These are phyloP conservation scores for Orthosia cruda DNA, from an alignment of 2,888 invertebrate species.

Conservation along the genomic window DNA sequence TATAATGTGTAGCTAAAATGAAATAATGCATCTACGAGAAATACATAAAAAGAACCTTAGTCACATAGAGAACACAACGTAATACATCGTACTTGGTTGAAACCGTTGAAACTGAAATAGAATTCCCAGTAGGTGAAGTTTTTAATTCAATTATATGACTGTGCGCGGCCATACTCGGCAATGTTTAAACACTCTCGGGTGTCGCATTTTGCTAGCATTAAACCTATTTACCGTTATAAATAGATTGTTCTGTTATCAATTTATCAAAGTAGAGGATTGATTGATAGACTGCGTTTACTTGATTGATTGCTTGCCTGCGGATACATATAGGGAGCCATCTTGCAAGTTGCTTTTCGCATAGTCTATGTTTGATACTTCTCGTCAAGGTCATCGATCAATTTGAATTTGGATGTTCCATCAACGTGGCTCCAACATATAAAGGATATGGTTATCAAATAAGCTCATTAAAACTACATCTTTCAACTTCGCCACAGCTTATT, in stretches of 20 bases:
- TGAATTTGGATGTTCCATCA: not conserved
- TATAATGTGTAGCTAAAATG: not conserved
- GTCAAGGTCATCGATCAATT: not conserved
- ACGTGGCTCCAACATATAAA: too few species aligned
- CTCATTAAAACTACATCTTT: not conserved
- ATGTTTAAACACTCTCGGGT: constrained; percentile 37
- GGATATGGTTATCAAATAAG: not conserved
- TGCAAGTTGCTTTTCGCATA: not conserved
- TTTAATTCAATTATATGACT: constrained; percentile 59
- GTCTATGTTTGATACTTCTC: not conserved
- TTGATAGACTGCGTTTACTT: constrained; percentile 33
- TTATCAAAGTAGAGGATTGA: constrained; percentile 9
- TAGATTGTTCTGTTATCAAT: constrained; percentile 36
- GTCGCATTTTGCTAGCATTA: constrained; percentile 31
- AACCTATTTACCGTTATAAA: constrained; percentile 14
- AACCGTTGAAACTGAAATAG: constrained; percentile 51
- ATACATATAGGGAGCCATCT: not conserved
- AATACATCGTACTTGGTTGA: constrained; percentile 47
- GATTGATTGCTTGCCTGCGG: constrained; percentile 30
- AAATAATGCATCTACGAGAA: constrained; percentile 7
- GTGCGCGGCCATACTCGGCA: constrained; percentile 23
- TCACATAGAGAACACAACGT: constrained; percentile 37
- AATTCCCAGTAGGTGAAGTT: constrained; percentile 41
- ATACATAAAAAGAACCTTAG: constrained; percentile 39
- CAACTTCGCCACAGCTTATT: not conserved